These are phyloP conservation scores for Drosophila anceps DNA, from an alignment of 2,888 invertebrate species.

Conservation along the genomic window DNA sequence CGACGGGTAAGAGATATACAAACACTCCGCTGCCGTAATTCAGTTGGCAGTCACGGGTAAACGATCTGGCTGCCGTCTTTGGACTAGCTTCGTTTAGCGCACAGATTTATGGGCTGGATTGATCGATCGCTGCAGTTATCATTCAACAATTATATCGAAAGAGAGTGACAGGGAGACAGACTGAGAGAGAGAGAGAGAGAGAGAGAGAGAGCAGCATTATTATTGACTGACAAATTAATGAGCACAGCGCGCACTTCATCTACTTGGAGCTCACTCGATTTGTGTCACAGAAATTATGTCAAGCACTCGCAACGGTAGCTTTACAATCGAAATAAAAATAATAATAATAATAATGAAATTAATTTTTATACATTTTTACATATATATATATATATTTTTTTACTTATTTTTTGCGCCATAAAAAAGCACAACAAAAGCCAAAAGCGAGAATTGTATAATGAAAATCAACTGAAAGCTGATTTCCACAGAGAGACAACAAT, in stretches of 20 bases:
- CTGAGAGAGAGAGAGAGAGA: conserved; percentile 15
- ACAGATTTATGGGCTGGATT: conserved; percentile 69
- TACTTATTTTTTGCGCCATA: conserved; percentile 35
- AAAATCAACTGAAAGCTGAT: conserved; percentile 78
- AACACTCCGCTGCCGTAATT: conserved; percentile 63
- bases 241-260: conserved; percentile 47
- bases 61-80: conserved; percentile 27
- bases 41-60: conserved; percentile 45
- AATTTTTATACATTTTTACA: conserved; percentile 52
- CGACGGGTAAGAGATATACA: conserved; percentile 61
- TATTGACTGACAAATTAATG: conserved; percentile 79
- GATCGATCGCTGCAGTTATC: conserved; percentile 76
- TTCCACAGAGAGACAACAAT: conserved; percentile 71
- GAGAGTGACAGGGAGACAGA: conserved; percentile 11
- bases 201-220: conserved; percentile 36
- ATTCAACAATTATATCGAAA: conserved; percentile 77
- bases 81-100: conserved; percentile 45
- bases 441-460: conserved; percentile 60
- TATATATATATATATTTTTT: background rate
- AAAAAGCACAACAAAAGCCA: conserved; percentile 48
- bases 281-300: conserved; percentile 72
- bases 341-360: conserved; percentile 59
- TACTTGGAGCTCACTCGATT: conserved; percentile 37
- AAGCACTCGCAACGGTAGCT: conserved; percentile 75
- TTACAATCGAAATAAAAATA: conserved; percentile 53